phyloP scores from a whole-genome alignment of 2,797 vertebrate genomes.

The Acomys russatus region DNA sequence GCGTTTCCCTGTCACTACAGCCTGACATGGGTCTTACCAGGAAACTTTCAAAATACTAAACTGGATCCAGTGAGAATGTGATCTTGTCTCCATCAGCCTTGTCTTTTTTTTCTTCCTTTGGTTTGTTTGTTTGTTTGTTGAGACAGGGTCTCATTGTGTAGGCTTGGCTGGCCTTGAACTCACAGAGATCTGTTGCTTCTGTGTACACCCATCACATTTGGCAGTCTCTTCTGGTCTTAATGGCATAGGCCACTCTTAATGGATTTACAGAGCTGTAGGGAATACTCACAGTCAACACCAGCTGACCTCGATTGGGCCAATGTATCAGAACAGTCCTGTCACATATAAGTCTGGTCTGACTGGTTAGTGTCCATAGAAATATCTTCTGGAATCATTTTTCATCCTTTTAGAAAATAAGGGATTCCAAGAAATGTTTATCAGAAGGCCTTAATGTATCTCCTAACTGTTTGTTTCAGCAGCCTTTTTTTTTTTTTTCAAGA shows the following conservation, averaged over 20 bases:
- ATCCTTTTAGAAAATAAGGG: conserved; percentile 60
- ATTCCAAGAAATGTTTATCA: neutral
- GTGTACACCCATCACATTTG: neutral
- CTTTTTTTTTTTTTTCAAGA: too few species aligned
- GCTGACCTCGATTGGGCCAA: neutral
- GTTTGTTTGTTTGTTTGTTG: neutral
- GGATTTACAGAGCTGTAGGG: neutral
- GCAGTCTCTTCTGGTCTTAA: conserved; percentile 20
- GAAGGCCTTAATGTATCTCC: neutral
- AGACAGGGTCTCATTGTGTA: neutral
- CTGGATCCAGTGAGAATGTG: neutral
- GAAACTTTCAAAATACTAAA: conserved; percentile 14
- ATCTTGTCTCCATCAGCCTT: neutral
- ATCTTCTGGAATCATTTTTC: conserved; percentile 5
- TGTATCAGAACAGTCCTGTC: neutral
- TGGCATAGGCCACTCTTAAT: neutral
- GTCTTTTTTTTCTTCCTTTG: neutral
- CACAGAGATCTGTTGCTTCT: neutral
- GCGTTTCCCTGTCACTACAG: conserved; percentile 30
- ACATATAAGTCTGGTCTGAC: neutral
- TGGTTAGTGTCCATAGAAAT: conserved; percentile 35
- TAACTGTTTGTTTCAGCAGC: too few species aligned
- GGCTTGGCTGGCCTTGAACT: neutral
- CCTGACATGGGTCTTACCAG: neutral
- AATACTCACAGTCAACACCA: neutral